Base-by-base conservation (phyloP, 2,113 vertebrate species). In the human region DNA sequence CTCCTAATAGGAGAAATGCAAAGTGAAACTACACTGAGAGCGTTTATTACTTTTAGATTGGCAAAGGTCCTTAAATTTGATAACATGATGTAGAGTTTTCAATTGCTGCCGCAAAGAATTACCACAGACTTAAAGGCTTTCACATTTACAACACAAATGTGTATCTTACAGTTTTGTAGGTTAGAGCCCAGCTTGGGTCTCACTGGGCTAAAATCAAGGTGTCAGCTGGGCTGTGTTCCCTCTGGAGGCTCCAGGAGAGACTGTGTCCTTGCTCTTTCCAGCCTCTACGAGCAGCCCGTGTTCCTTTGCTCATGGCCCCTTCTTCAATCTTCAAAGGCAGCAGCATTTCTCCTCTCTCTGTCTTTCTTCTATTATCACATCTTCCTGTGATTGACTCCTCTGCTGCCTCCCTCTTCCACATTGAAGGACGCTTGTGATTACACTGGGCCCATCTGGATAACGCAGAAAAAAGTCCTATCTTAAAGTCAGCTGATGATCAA, bases 1-100 rank as follows among this genome's bases (percentile, higher is more conserved):
- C 30, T 83, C 30, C 70, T 66, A 66, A 52, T 40, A 45, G 68
- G 32, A 76, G 11, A 73, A 82, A 88, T 64, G 8, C 30, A 92
- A 40, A 80, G 79, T 52, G 61, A 92, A 95, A 80, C 27, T 72
- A 52, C 22, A 27, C 68, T n/a, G 20, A 89, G 57, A 61, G 50
- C 1, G 50, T 50, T 35, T 38, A 48, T 85, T 5, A 80, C 43
- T 10, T 75, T 68, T 35, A 64, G 18, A 50, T 43, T 8, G 27
- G n/a, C 52, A 87, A 73, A n/a, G 27, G 50, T 20, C 40, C 30
- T 27, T 72, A 72, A 22, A 17, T 55, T n/a, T 72, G 40, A 48
- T 70, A 50, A 48, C 43, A 30, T 35, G 35, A 0, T 40, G 38
- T 88, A 14, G 43, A 9, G 3, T 66, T 94, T 76, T 43, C 68